Conservation (phyloP, 2,797 vertebrate genomes). For the Myiothlypis chrysogaster region DNA sequence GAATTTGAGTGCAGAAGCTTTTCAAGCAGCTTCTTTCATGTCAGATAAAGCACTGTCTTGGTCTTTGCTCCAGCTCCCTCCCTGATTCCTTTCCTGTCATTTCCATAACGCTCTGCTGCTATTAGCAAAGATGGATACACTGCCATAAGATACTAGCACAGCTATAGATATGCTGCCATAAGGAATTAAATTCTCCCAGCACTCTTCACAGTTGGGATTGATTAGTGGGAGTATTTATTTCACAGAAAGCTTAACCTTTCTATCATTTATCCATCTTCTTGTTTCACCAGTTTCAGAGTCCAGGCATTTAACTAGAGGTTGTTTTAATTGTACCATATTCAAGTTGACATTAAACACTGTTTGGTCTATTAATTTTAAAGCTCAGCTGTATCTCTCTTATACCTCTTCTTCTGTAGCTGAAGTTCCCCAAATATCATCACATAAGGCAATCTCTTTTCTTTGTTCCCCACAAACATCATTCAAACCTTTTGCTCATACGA, state of each 20-base stretch:
- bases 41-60: neutral
- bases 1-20: neutral
- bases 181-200: slow-evolving; percentile 23
- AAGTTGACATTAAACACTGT: neutral
- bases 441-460: neutral
- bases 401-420: neutral
- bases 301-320: neutral
- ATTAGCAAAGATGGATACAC: neutral
- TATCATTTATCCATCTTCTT: neutral
- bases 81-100: neutral
- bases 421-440: fast-evolving
- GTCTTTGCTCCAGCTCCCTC: neutral
- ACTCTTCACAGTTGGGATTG: neutral
- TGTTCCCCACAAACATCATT: neutral
- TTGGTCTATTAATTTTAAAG: slow-evolving; percentile 11
- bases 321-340: neutral
- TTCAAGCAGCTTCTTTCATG: neutral
- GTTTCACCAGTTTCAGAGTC: neutral
- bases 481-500: neutral
- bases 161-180: neutral
- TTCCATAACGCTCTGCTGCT: neutral
- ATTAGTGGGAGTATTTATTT: slow-evolving; percentile 3
- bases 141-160: neutral
- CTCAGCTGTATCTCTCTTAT: neutral
- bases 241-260: slow-evolving; percentile 5